phyloP scores from a whole-genome alignment of 2,797 vertebrate species.

The Caiman crocodilus region DNA sequence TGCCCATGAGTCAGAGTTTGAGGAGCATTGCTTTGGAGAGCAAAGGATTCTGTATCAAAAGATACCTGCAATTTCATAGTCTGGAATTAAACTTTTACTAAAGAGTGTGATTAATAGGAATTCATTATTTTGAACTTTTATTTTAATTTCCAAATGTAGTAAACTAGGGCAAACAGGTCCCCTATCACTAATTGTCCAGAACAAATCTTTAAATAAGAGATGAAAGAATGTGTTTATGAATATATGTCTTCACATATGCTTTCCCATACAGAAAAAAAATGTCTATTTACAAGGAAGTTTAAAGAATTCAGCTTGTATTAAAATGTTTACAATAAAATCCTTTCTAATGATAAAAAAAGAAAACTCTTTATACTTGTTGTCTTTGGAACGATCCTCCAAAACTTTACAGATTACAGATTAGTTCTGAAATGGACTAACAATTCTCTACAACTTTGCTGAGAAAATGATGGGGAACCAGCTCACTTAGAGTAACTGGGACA shows the following conservation, averaged over 20 bases:
- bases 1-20: too few species aligned
- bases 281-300: background rate
- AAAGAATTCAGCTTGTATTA: background rate
- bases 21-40: background rate
- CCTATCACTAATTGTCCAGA: background rate
- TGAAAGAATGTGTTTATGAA: background rate
- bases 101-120: constrained; percentile 1
- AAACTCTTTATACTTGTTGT: background rate
- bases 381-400: background rate
- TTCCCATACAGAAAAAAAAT: background rate
- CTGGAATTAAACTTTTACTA: background rate
- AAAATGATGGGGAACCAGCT: too few species aligned
- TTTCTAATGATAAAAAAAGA: too few species aligned
- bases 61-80: background rate
- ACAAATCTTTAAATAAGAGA: constrained; percentile 26
- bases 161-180: background rate
- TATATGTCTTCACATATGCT: background rate
- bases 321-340: background rate
- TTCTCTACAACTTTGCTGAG: too few species aligned
- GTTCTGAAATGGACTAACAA: background rate
- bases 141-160: constrained; percentile 7
- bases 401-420: background rate
- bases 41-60: background rate
- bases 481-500: too few species aligned
- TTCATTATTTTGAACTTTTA: constrained; percentile 9